A percentile compares a stretch with the other conserved stretches of the same genome.
phyloP scores from a whole-genome alignment of 2,888 invertebrate species.

The Tolmerus cingulatus region DNA sequence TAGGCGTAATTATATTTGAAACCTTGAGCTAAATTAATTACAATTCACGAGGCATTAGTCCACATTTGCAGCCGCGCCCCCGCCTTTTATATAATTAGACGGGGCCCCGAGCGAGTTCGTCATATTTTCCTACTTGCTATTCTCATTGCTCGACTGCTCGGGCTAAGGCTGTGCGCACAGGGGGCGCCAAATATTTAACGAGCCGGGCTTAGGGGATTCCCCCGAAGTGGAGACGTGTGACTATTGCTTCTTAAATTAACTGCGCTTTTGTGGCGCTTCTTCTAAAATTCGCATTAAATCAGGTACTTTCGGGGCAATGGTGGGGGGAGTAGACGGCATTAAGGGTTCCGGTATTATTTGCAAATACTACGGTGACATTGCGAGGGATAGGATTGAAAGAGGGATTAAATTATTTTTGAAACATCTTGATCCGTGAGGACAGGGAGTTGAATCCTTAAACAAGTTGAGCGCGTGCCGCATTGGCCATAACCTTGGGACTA shows the following conservation, averaged over 20 bases:
- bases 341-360: not conserved
- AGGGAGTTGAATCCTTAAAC: not conserved
- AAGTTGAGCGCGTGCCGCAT: not conserved
- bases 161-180: not conserved
- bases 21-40: slow-evolving; percentile 15
- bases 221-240: not conserved
- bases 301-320: not conserved
- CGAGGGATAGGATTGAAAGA: not conserved
- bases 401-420: not conserved
- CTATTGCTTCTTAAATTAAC: not conserved
- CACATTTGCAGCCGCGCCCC: not conserved
- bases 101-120: not conserved
- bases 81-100: not conserved
- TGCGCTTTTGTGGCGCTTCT: not conserved
- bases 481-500: not conserved
- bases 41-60: slow-evolving; percentile 9
- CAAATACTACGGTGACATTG: not conserved
- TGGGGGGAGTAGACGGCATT: not conserved
- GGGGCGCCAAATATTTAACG: not conserved
- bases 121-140: not conserved
- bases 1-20: slow-evolving; percentile 16
- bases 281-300: not conserved
- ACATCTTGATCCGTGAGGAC: not conserved
- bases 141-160: not conserved
- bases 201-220: not conserved